A percentile compares a stretch with the other conserved stretches of the same genome.
Evolutionary conservation across 2,888 invertebrate species (phyloP).

Genomic region (Mimachlamys varia): DNA sequence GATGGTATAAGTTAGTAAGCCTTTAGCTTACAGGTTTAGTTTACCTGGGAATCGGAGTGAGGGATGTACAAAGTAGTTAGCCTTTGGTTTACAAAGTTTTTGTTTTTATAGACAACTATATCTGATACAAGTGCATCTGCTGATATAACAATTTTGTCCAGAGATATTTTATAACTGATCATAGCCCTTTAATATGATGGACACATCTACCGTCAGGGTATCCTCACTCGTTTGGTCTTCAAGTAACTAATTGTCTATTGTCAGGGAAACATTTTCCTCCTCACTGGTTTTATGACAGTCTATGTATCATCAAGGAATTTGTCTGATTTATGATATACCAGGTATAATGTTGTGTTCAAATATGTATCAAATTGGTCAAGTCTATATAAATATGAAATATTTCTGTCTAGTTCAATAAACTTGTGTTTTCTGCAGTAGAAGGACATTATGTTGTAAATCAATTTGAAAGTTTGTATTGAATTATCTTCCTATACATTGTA

Average conservation of each 20-base stretch:
- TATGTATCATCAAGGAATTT: not conserved
- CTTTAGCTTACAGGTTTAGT: too few relatives aligned
- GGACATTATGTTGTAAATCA: not conserved
- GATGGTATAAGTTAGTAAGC: too few relatives aligned
- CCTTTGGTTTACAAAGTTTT: too few relatives aligned
- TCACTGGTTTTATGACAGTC: not conserved
- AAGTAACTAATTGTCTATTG: not conserved
- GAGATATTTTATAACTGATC: too few relatives aligned
- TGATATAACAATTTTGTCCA: too few relatives aligned
- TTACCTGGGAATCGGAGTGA: too few relatives aligned
- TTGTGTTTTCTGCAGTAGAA: not conserved
- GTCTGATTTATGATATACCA: not conserved
- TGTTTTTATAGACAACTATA: too few relatives aligned
- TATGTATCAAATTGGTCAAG: not conserved
- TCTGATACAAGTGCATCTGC: too few relatives aligned
- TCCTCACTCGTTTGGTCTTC: not conserved
- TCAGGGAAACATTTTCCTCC: not conserved
- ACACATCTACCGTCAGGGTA: not conserved
- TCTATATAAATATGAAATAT: not conserved
- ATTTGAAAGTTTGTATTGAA: not conserved
- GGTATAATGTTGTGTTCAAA: not conserved
- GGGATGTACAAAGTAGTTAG: too few relatives aligned
- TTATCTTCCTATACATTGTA: too few relatives aligned
- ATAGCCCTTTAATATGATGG: too few relatives aligned
- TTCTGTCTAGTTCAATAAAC: not conserved